These are phyloP conservation scores for Crossoptilon crossoptilon DNA, from an alignment of 2,797 vertebrate genomes.

Conservation along the genomic window DNA sequence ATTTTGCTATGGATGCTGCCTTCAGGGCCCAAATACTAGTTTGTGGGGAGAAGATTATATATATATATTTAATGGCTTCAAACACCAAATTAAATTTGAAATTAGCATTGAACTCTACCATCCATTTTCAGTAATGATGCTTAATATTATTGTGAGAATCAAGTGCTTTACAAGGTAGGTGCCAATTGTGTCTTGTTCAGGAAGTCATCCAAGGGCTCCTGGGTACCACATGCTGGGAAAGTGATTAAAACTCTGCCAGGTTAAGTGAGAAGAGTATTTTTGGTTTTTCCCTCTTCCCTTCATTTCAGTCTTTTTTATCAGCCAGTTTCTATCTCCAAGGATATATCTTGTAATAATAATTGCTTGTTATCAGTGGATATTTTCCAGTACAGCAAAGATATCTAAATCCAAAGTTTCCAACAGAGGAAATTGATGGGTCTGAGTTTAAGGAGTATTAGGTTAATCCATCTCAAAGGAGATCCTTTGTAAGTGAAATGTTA, in stretches of 20 bases:
- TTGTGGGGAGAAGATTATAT: background rate
- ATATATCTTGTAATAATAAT: constrained; percentile 49
- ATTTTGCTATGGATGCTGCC: background rate
- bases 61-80: constrained; percentile 14
- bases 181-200: background rate
- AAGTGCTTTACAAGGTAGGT: background rate
- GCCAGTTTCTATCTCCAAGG: constrained; percentile 17
- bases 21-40: background rate
- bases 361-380: constrained; percentile 41
- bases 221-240: background rate
- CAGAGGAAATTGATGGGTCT: constrained; percentile 31
- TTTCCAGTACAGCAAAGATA: constrained; percentile 46
- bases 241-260: constrained; percentile 35
- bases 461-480: background rate
- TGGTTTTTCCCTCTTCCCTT: constrained; percentile 6
- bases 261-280: background rate
- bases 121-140: constrained; percentile 43
- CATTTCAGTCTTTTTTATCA: constrained; percentile 4
- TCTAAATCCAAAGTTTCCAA: constrained; percentile 36
- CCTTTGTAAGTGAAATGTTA: background rate
- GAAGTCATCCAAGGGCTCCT: background rate
- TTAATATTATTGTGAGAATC: background rate
- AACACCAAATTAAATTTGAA: constrained; percentile 30
- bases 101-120: constrained; percentile 31
- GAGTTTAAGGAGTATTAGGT: constrained; percentile 21